Percentiles rank a stretch among this genome's conserved stretches.
These are phyloP conservation scores for Falco concolor DNA, from an alignment of 2,797 vertebrate genomes.

Conservation along the genomic window DNA sequence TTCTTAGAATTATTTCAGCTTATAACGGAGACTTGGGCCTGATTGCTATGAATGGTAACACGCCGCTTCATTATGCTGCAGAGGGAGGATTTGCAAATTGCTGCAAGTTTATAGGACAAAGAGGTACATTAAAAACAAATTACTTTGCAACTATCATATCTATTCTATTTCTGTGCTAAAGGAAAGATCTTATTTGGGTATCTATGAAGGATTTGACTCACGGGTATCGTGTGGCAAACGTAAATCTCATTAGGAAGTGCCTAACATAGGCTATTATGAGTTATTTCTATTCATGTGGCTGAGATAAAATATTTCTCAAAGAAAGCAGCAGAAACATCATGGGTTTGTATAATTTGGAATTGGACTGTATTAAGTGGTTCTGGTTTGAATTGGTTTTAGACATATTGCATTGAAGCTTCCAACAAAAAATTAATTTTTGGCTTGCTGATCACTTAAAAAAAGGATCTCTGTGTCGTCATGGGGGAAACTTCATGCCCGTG, in stretches of 20 bases:
- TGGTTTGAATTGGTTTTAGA: not conserved
- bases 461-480: not conserved
- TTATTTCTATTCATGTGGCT: not conserved
- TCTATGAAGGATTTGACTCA: not conserved
- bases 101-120: constrained; percentile 91
- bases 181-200: not conserved
- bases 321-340: not conserved
- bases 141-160: not conserved
- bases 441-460: not conserved
- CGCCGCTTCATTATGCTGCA: constrained; percentile 86
- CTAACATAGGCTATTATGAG: not conserved
- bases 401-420: not conserved
- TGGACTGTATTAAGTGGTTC: not conserved
- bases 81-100: constrained; percentile 81
- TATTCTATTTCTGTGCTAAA: not conserved
- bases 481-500: not conserved
- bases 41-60: constrained; percentile 80
- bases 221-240: not conserved
- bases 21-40: constrained; percentile 81
- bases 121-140: constrained; percentile 78
- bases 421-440: not conserved
- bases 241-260: not conserved
- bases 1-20: constrained; percentile 77
- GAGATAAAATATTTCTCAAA: not conserved
- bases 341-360: not conserved